These are phyloP conservation scores for Saccostrea cuccullata DNA, from an alignment of 1,140 invertebrate species.

Conservation along the genomic window DNA sequence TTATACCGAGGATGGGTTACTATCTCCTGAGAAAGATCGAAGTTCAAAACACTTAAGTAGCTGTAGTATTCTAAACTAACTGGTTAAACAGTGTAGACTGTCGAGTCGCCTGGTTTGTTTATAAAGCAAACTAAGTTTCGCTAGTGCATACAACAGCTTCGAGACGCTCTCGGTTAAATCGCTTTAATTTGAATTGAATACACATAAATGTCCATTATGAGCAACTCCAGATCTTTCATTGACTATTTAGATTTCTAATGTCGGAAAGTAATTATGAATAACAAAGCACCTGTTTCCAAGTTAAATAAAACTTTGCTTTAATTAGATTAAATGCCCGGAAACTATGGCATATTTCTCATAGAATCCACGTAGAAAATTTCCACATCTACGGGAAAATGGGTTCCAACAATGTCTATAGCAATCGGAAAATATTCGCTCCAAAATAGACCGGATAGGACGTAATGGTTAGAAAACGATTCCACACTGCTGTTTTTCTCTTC, in stretches of 20 bases:
- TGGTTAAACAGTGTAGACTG: neutral
- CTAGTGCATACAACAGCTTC: neutral
- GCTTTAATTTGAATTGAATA: neutral
- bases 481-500: neutral
- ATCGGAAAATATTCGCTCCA: neutral
- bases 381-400: neutral
- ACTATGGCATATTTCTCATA: neutral
- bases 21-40: neutral
- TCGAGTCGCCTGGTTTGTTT: neutral
- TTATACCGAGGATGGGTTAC: neutral
- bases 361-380: neutral
- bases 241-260: neutral
- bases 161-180: neutral
- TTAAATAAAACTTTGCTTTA: neutral
- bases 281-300: neutral
- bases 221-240: neutral
- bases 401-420: neutral
- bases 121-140: neutral
- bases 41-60: conserved; percentile 2
- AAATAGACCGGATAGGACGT: neutral
- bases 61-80: neutral
- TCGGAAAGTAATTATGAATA: neutral
- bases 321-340: conserved; percentile 8
- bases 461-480: neutral
- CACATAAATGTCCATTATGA: conserved; percentile 28